Evolutionary conservation across 2,797 vertebrate genomes (phyloP), one percentile per base, ranked within the genome.

Genomic region (Hippoglossus hippoglossus): DNA sequence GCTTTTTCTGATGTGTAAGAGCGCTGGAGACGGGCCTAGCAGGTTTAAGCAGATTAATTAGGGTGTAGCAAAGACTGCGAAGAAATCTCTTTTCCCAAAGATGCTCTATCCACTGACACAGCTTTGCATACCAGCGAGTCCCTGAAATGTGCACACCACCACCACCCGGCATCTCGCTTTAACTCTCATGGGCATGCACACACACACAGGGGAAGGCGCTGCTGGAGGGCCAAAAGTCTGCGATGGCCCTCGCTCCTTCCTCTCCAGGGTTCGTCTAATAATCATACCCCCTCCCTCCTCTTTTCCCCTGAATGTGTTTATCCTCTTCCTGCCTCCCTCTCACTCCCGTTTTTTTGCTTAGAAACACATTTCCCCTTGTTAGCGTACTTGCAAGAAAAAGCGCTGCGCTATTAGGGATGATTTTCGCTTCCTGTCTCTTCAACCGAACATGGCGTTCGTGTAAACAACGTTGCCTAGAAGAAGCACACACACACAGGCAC

Each of bases 31-130:
- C 90, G 85, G 89, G 79, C 85, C 88, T 87, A 63, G 88, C 80
- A 89, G 92, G 90, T 86, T 93, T 92, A 92, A 91, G 90, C 77
- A 93, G 91, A 93, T 93, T 94, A 94, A 94, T 94, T 94, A 94
- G 88, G 89, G 91, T 91, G 91, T 89, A 92, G 91, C 83, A 71
- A 85, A 89, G 87, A 87, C 90, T 91, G 91, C 85, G 90, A 89
- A 91, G 89, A 92, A 92, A 92, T 91, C 91, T 91, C 83, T 91
- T 90, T 46, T 90, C 91, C 87, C 87, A 85, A 88, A 87, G 89
- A 90, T 88, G 86, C 66, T 86, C 77, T 87, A 91, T 90, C 85
- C 89, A 87, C 84, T 88, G 82, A 91, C 88, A 91, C 83, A 87
- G 89, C 87, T 91, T 86, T 88, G 88, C 85, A 88, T 82, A 86